A percentile compares a stretch with the other conserved stretches of the same genome.
phyloP scores from a whole-genome alignment of 2,888 invertebrate species.

The Neria commutata region DNA sequence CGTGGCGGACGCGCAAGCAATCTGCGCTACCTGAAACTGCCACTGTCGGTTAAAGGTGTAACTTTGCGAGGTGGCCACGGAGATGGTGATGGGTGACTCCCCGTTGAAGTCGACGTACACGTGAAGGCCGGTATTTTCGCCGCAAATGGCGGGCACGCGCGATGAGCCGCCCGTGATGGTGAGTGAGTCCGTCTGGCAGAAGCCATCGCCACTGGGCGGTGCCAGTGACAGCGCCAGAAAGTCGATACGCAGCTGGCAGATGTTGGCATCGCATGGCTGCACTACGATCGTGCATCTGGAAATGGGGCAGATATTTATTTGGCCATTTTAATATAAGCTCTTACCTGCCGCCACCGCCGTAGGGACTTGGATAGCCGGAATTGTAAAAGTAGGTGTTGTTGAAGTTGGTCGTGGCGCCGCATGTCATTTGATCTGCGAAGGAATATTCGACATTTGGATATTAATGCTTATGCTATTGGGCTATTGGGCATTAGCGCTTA shows the following conservation, averaged over 20 bases:
- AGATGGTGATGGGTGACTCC: conserved; percentile 70
- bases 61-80: conserved; percentile 69
- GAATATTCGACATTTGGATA: background rate
- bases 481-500: conserved; percentile 63
- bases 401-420: conserved; percentile 72
- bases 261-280: conserved; percentile 68
- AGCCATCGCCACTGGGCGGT: conserved; percentile 75
- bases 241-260: conserved; percentile 75
- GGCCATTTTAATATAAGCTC: background rate
- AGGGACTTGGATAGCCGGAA: conserved; percentile 75
- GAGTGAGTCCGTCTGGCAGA: conserved; percentile 74
- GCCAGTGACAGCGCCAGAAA: conserved; percentile 75
- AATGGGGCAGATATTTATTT: too few relatives aligned
- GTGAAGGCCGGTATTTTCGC: conserved; percentile 81
- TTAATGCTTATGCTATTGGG: background rate
- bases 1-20: conserved; percentile 74
- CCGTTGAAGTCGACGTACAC: conserved; percentile 78
- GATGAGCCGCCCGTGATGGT: conserved; percentile 74
- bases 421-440: conserved; percentile 71
- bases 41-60: conserved; percentile 72
- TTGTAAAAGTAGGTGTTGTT: conserved; percentile 88
- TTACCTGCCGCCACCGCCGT: conserved; percentile 67
- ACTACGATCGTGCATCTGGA: conserved; percentile 74
- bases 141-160: conserved; percentile 74
- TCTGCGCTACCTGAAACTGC: conserved; percentile 77